Conservation (phyloP, 2,888 invertebrate species). For the Drosophila kanekoi region DNA sequence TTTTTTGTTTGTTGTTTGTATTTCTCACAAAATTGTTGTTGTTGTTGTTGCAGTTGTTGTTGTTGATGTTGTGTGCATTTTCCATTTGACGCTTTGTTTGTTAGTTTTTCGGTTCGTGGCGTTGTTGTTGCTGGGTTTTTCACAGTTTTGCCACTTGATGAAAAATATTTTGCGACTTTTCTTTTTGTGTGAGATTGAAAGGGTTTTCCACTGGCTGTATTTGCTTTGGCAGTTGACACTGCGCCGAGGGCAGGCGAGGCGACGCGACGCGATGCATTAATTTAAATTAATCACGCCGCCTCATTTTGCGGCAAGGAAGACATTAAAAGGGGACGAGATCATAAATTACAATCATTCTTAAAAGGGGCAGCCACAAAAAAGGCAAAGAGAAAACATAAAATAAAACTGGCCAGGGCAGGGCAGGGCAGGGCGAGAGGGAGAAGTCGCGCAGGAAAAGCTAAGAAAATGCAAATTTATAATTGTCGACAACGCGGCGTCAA, state of each 20-base stretch:
- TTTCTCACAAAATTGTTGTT: conserved; percentile 8
- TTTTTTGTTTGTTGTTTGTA: conserved; percentile 23
- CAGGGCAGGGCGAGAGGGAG: neutral
- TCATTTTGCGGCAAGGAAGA: conserved; percentile 38
- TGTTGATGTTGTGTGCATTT: conserved; percentile 34
- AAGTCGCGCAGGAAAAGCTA: conserved; percentile 18
- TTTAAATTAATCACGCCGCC: conserved; percentile 58
- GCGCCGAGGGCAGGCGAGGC: too few species aligned
- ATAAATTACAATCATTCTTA: conserved; percentile 45
- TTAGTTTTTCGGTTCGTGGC: conserved; percentile 26
- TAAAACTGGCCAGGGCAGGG: too few species aligned
- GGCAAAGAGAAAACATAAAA: neutral
- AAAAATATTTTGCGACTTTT: conserved; percentile 17
- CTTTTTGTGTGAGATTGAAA: conserved; percentile 9
- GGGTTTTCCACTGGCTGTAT: conserved; percentile 9
- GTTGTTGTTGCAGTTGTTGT: conserved; percentile 15
- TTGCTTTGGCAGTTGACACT: neutral
- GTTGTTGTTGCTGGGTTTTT: conserved; percentile 44
- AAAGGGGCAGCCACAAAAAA: neutral
- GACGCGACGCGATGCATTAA: conserved; percentile 44
- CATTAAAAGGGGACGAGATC: conserved; percentile 36
- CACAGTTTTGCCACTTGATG: conserved; percentile 44
- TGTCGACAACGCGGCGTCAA: conserved; percentile 13
- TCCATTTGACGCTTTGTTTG: conserved; percentile 57
- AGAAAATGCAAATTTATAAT: conserved; percentile 48